Evolutionary conservation across 1,140 invertebrate species (phyloP).

Genomic region (Meloidogyne floridensis): DNA sequence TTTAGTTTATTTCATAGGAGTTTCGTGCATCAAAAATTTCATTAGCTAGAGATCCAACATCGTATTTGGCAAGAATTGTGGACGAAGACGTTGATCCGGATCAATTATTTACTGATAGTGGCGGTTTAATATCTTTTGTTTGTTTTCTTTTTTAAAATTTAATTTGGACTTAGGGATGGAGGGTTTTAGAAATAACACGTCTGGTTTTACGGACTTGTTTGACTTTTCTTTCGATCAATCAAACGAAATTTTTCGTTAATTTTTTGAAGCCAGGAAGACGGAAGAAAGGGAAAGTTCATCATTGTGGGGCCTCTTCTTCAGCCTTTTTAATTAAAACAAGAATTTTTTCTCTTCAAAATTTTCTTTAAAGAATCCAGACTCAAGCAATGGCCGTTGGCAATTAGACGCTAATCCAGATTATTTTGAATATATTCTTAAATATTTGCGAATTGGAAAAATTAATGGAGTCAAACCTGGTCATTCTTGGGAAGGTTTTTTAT

Average conservation of each 20-base stretch:
- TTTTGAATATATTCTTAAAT: conserved; percentile 6
- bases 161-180: no score
- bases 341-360: no score
- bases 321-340: no score
- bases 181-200: no score
- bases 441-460: neutral
- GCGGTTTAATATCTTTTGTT: neutral
- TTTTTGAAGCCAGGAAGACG: no score
- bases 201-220: no score
- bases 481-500: conserved; percentile 9
- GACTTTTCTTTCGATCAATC: neutral
- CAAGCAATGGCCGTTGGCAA: neutral
- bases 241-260: no score
- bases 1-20: neutral
- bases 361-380: neutral
- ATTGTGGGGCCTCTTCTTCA: no score
- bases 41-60: neutral
- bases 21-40: neutral
- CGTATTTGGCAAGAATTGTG: neutral
- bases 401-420: neutral
- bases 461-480: neutral
- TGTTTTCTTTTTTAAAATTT: neutral
- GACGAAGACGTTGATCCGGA: neutral
- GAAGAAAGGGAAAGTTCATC: no score
- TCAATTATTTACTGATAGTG: neutral